Conservation (phyloP, 1,140 invertebrate genomes). For the Onthophagus taurus region DNA sequence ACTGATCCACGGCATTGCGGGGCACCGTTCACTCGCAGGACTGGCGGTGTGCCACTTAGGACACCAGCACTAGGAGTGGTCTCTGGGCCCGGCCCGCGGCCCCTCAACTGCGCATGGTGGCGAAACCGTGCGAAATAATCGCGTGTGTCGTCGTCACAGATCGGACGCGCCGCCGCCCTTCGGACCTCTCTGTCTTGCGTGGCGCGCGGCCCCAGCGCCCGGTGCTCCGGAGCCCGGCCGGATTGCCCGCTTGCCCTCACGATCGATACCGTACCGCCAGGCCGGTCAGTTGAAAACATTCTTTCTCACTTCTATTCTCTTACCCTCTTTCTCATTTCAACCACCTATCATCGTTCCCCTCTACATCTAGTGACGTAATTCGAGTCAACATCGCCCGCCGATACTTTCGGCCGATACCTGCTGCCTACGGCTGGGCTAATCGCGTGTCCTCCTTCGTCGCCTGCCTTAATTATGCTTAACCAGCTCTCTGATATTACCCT, state of each 20-base stretch:
- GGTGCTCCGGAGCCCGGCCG: slow-evolving; percentile 1
- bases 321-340: too few species aligned
- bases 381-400: slow-evolving; percentile 25
- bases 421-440: slow-evolving; percentile 15
- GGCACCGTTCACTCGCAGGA: slow-evolving; percentile 26
- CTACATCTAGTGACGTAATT: slow-evolving; percentile 28
- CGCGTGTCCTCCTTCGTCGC: slow-evolving; percentile 11
- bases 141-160: slow-evolving; percentile 16
- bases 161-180: slow-evolving; percentile 8
- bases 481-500: too few species aligned
- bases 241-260: neutral
- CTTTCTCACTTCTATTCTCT: too few species aligned
- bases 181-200: slow-evolving; percentile 17
- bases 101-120: slow-evolving; percentile 33
- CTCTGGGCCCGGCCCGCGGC: slow-evolving; percentile 28
- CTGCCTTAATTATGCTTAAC: slow-evolving; percentile 17
- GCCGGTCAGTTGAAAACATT: too few species aligned
- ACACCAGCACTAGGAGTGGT: slow-evolving; percentile 36
- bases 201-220: slow-evolving; percentile 6
- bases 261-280: slow-evolving; percentile 15
- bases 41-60: slow-evolving; percentile 32
- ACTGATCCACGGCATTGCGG: slow-evolving; percentile 30
- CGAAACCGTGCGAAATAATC: slow-evolving; percentile 33
- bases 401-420: slow-evolving; percentile 19
- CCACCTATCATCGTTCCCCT: slow-evolving; percentile 23